Base-by-base conservation (phyloP, 2,113 vertebrate species). In the Delphinapterus leucas region DNA sequence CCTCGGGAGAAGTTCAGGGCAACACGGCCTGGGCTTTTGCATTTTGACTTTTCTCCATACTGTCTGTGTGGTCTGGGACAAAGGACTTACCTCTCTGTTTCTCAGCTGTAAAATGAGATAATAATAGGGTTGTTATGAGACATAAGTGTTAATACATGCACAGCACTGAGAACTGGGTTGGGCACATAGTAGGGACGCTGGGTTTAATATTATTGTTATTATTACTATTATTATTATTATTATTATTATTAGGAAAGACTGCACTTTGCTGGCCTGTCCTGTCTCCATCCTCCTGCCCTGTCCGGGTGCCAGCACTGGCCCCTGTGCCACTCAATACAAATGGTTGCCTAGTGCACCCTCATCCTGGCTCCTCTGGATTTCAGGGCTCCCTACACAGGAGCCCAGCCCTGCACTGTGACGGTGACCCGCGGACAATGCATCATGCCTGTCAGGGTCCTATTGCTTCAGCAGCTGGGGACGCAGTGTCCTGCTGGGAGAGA, bases 361-460 rank as follows among this genome's bases (percentile, higher is more conserved):
- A 6, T 53, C 55, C 26, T 9, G 1, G 12, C 28, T 25, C 4
- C 18, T 67, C 63, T 84, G 61, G 58, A 76, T 28, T 92, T 61
- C 20, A 41, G 71, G 67, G 33, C 93, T 94, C 95, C 93, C 94
- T 76, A 74, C 9, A 14, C 90, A 86, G 96, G 97, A 89, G 17
- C 79, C 97, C 92, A 79, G 96, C 79, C 93, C 96, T 93, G 53
- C n/a, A 80, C 28, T 15, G 38, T 2, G 41, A 90, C 0, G 3
- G 74, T 76, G 36, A 83, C 83, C 97, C 58, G 5, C 70, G 85
- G 97, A 92, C 93, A 97, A 96, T 88, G 58, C 77, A 97, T 98
- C 97, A 96, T 9, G 82, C 47, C 97, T 98, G 98, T 98, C 98
- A 98, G 79, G 93, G 89, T 13, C 8, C 3, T 26, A 1, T 58